Conservation (phyloP, 1,140 invertebrate genomes). For the Drusus annulatus region DNA sequence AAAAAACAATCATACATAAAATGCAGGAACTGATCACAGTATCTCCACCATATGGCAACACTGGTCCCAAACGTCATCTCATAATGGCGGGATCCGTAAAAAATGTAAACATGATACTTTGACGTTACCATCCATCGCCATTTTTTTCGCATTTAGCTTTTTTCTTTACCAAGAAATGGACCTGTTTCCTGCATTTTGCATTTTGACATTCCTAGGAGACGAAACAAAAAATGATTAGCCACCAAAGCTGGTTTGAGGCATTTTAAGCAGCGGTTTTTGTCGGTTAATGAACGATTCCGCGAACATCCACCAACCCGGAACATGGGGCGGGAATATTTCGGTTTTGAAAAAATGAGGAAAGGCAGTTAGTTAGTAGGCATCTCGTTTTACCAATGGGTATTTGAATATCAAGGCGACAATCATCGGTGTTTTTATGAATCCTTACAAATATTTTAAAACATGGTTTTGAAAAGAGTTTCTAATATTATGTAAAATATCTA, state of each 20-base stretch:
- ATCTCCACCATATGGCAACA: constrained; percentile 38
- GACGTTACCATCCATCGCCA: constrained; percentile 36
- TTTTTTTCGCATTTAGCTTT: constrained; percentile 40
- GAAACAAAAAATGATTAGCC: constrained; percentile 54
- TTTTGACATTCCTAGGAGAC: constrained; percentile 46
- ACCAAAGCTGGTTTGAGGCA: constrained; percentile 39
- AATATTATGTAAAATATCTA: too few relatives aligned
- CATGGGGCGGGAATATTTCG: constrained; percentile 16
- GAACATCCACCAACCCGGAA: constrained; percentile 35
- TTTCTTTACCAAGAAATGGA: constrained; percentile 41
- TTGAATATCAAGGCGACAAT: too few relatives aligned
- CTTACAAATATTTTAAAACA: too few relatives aligned
- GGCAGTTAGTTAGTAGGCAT: too few relatives aligned
- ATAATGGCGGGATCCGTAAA: constrained; percentile 32
- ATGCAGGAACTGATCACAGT: background rate
- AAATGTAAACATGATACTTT: constrained; percentile 53
- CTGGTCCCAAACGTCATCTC: constrained; percentile 30
- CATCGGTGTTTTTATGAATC: too few relatives aligned
- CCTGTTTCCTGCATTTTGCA: constrained; percentile 55
- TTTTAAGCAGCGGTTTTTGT: constrained; percentile 51
- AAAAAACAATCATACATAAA: background rate
- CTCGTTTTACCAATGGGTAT: too few relatives aligned
- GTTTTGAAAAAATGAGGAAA: background rate
- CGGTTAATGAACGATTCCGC: constrained; percentile 51
- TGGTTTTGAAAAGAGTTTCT: too few relatives aligned